Evolutionary conservation across 2,888 invertebrate genomes (phyloP).

Genomic region (Cephus pygmeus): DNA sequence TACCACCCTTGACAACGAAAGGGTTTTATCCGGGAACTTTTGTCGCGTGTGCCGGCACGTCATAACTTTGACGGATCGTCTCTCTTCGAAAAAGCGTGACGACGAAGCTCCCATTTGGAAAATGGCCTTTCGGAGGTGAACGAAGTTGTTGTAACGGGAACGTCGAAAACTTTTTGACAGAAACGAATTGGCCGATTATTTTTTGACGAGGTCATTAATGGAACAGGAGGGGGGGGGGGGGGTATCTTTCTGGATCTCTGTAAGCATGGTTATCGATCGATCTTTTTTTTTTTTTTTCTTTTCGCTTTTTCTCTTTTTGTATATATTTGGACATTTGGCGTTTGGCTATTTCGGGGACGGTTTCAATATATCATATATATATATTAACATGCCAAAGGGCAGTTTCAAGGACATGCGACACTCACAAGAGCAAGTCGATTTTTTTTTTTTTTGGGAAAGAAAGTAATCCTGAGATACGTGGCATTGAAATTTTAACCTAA

Average conservation of each 20-base stretch:
- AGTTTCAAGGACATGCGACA: too few species aligned
- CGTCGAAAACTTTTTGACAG: conserved; percentile 15
- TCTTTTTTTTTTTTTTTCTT: neutral
- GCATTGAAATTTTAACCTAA: too few species aligned
- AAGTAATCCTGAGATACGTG: too few species aligned
- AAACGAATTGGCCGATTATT: conserved; percentile 20
- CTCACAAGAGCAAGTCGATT: too few species aligned
- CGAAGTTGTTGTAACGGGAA: neutral
- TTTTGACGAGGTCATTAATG: conserved; percentile 18
- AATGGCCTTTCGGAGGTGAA: neutral
- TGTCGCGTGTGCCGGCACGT: neutral
- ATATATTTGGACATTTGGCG: too few species aligned
- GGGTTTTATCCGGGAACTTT: neutral
- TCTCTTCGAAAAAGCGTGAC: neutral
- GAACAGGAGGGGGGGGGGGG: neutral
- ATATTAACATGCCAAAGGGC: too few species aligned
- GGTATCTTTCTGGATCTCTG: neutral
- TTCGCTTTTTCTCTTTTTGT: neutral
- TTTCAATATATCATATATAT: too few species aligned
- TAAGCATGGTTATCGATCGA: neutral
- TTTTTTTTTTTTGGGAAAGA: too few species aligned
- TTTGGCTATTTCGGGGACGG: too few species aligned
- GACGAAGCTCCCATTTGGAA: neutral
- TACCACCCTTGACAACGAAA: neutral
- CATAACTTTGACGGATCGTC: conserved; percentile 18